These are phyloP conservation scores for Electrona antarctica DNA, from an alignment of 2,113 vertebrate species.

Conservation along the genomic window DNA sequence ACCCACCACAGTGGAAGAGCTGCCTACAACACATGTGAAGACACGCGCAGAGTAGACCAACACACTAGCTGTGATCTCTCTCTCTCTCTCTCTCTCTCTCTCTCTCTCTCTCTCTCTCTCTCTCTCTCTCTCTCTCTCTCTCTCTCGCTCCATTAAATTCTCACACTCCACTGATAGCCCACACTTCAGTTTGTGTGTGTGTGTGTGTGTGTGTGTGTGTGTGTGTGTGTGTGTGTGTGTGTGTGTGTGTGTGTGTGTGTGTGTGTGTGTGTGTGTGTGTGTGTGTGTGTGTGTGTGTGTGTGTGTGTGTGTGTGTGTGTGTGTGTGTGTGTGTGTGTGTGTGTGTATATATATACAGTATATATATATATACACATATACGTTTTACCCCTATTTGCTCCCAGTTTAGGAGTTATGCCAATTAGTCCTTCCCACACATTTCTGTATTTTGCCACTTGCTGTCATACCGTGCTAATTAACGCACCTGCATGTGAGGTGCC, in stretches of 20 bases:
- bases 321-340: background rate
- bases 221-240: background rate
- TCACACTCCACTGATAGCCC: conserved; percentile 44
- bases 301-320: background rate
- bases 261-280: background rate
- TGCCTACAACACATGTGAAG: background rate
- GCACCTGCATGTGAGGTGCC: no score
- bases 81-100: no score
- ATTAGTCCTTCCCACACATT: no score
- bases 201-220: background rate
- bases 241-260: background rate
- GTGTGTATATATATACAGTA: no score
- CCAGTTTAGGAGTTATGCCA: no score
- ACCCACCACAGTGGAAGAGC: conserved; percentile 7
- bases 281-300: background rate
- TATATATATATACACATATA: no score
- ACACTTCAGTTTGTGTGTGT: conserved; percentile 6
- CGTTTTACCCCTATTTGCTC: no score
- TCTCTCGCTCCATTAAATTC: conserved; percentile 59
- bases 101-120: no score
- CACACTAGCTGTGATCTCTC: background rate
- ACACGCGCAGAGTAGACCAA: background rate
- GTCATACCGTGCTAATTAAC: no score
- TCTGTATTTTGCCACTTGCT: no score
- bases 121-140: background rate